These are phyloP conservation scores for Ericerus pela DNA, from an alignment of 1,140 invertebrate species.

Conservation along the genomic window DNA sequence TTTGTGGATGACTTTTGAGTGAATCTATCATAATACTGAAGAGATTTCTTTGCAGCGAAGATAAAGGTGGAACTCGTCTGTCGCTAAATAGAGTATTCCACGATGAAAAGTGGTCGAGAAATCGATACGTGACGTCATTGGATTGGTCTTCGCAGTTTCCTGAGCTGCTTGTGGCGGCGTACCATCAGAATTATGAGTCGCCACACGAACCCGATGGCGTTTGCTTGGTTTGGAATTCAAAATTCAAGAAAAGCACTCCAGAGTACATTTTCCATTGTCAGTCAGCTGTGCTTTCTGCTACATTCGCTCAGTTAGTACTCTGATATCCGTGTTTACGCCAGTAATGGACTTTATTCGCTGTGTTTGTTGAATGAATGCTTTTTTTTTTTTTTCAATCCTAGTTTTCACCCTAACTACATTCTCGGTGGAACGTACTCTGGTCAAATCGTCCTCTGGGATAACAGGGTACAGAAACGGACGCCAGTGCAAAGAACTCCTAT, in stretches of 20 bases:
- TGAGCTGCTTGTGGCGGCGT: constrained; percentile 84
- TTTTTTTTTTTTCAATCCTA: too few relatives aligned
- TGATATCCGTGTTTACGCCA: too few relatives aligned
- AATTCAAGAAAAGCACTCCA: constrained; percentile 91
- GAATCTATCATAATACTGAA: too few relatives aligned
- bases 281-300: constrained; percentile 86
- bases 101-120: constrained; percentile 92
- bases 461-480: constrained; percentile 88
- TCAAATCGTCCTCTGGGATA: constrained; percentile 98
- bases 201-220: constrained; percentile 96
- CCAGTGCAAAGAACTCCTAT: constrained; percentile 90
- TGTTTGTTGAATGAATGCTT: not conserved
- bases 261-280: constrained; percentile 98
- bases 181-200: constrained; percentile 86
- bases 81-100: constrained; percentile 78
- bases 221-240: constrained; percentile 93
- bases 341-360: too few relatives aligned
- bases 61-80: constrained; percentile 70
- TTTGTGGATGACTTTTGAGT: too few relatives aligned
- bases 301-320: too few relatives aligned
- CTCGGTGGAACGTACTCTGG: constrained; percentile 96
- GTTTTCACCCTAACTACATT: constrained; percentile 95
- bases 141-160: constrained; percentile 94
- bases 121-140: constrained; percentile 82
- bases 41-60: constrained; percentile 62